Evolutionary conservation across 1,140 invertebrate species (phyloP).

Genomic region (Ceratoteleas bidentatus): DNA sequence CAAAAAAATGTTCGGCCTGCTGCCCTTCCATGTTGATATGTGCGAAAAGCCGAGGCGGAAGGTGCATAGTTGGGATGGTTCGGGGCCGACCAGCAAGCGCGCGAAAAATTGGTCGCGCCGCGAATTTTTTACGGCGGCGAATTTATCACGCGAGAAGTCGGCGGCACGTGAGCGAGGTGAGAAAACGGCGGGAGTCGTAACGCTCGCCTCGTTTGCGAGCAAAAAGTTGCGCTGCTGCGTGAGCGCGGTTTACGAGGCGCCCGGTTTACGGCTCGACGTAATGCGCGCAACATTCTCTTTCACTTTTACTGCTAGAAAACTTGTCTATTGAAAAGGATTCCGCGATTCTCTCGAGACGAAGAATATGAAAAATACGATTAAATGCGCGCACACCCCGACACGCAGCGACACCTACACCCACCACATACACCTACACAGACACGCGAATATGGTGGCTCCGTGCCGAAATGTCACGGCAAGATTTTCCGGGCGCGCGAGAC

Average conservation of each 20-base stretch:
- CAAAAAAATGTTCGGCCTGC: no score
- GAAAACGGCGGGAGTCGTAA: slow-evolving; percentile 24
- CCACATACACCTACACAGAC: no score
- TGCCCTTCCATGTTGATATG: slow-evolving; percentile 28
- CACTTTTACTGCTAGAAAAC: slow-evolving; percentile 39
- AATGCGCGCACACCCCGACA: background rate
- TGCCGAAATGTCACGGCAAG: no score
- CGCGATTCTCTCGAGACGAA: slow-evolving; percentile 14
- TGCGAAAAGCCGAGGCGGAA: slow-evolving; percentile 18
- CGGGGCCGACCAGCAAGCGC: no score
- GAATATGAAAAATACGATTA: slow-evolving; percentile 34
- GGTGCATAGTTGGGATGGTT: slow-evolving; percentile 1
- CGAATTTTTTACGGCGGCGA: slow-evolving; percentile 1
- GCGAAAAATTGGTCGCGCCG: slow-evolving; percentile 2
- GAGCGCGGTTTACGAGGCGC: slow-evolving; percentile 24
- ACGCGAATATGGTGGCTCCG: no score
- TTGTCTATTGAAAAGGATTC: slow-evolving; percentile 39
- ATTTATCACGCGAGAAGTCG: slow-evolving; percentile 18
- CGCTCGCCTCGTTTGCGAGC: slow-evolving; percentile 16
- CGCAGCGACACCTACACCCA: no score
- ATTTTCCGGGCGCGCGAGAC: no score
- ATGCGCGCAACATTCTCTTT: slow-evolving; percentile 47
- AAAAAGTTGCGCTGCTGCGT: slow-evolving; percentile 33
- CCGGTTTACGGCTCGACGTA: slow-evolving; percentile 20
- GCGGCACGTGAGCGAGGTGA: slow-evolving; percentile 13